Evolutionary conservation across 2,113 vertebrate species (phyloP).

Genomic region (Clupea harengus): DNA sequence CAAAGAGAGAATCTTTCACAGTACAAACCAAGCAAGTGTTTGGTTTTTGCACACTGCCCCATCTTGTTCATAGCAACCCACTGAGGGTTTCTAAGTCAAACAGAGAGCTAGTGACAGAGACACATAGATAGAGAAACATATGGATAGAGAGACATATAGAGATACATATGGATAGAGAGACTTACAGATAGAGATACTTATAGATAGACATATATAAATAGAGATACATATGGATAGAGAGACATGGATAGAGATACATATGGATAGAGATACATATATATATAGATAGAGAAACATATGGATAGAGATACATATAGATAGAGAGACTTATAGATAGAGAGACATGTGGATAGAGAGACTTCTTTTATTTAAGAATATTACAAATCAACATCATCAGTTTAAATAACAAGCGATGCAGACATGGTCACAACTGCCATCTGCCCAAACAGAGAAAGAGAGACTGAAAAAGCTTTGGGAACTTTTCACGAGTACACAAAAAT

Average conservation of each 20-base stretch:
- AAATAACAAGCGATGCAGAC: background rate
- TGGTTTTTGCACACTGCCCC: background rate
- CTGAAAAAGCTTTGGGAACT: background rate
- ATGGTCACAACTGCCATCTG: background rate
- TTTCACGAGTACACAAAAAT: background rate
- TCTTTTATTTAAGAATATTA: background rate
- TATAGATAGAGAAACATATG: slow-evolving; percentile 24
- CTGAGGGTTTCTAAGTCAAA: background rate
- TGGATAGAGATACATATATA: slow-evolving; percentile 23
- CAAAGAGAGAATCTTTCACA: slow-evolving; percentile 1
- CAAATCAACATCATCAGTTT: background rate
- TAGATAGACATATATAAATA: background rate
- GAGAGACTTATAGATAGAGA: background rate
- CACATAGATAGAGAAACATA: no score
- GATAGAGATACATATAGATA: slow-evolving; percentile 19
- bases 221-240: no score
- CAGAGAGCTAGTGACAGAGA: background rate
- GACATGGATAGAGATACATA: slow-evolving; percentile 29
- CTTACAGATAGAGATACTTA: slow-evolving; percentile 27
- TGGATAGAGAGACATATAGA: background rate
- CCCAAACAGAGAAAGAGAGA: background rate
- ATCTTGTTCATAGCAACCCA: background rate
- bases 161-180: slow-evolving; percentile 27
- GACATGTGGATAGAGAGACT: background rate
- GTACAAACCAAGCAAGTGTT: background rate